Conservation (phyloP, 2,113 vertebrate genomes). For the Neopipo cinnamomea region DNA sequence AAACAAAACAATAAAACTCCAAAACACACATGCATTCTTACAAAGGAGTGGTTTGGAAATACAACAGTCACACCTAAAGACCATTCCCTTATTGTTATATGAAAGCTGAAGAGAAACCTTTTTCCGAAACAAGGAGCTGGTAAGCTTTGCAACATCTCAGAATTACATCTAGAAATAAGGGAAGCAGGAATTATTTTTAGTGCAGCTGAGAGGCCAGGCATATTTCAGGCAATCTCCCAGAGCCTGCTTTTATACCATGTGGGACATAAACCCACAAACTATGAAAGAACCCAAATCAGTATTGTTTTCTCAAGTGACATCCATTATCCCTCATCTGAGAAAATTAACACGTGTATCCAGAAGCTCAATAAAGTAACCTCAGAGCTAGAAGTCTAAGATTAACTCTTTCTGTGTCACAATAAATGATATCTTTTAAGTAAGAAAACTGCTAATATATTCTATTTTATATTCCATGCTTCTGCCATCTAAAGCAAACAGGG, state of each 20-base stretch:
- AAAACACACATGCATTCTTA: neutral
- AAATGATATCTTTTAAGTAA: neutral
- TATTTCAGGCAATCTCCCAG: constrained; percentile 63
- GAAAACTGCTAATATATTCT: neutral
- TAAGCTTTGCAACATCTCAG: constrained; percentile 31
- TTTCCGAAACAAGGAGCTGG: constrained; percentile 21
- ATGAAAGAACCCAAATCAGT: constrained; percentile 66
- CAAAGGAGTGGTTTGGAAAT: neutral
- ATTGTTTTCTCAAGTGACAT: constrained; percentile 63
- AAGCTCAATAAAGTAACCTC: constrained; percentile 60
- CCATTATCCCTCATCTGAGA: constrained; percentile 66
- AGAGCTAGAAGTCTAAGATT: constrained; percentile 45
- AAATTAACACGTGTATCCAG: constrained; percentile 63
- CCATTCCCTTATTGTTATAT: neutral
- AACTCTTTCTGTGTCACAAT: neutral
- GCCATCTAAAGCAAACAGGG: neutral
- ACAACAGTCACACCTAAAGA: neutral
- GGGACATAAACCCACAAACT: constrained; percentile 68
- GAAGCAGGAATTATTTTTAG: constrained; percentile 68
- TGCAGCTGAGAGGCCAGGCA: constrained; percentile 57
- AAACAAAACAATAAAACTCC: neutral
- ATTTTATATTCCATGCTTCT: neutral
- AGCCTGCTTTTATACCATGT: constrained; percentile 46
- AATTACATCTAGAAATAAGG: constrained; percentile 34
- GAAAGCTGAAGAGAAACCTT: neutral